Percentiles rank a stretch among this genome's conserved stretches.
phyloP scores from a whole-genome alignment of 2,113 vertebrate species.

The Psittacara wagleri region DNA sequence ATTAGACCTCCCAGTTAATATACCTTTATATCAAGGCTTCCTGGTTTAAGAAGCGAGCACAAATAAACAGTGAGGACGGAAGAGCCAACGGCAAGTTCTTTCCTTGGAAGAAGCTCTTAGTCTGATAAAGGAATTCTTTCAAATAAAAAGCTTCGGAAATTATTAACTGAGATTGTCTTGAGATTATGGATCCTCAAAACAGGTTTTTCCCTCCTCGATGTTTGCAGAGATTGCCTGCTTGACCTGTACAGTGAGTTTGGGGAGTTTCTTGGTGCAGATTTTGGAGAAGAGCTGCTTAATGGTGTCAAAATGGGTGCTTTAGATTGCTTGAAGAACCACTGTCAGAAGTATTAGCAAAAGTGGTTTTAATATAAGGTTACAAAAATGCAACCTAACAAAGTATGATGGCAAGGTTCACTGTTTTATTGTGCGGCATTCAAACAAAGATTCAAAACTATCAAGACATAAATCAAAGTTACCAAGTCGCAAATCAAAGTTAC shows the following conservation, averaged over 20 bases:
- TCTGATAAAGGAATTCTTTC: background rate
- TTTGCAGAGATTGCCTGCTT: background rate
- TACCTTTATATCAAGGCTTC: background rate
- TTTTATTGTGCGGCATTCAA: too few relatives aligned
- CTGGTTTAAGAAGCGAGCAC: background rate
- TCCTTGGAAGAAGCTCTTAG: background rate
- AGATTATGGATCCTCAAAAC: background rate
- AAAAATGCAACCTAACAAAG: background rate
- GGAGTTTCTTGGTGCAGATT: background rate
- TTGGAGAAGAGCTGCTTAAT: background rate
- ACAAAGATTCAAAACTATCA: background rate
- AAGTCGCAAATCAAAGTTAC: background rate
- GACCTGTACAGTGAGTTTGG: background rate
- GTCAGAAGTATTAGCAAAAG: background rate
- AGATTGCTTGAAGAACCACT: background rate
- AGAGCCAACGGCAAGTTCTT: background rate
- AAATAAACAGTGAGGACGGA: background rate
- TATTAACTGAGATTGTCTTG: background rate
- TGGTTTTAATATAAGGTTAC: background rate
- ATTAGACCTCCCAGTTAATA: background rate
- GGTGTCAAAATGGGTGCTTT: background rate
- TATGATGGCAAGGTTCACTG: background rate
- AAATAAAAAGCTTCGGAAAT: background rate
- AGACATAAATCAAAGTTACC: background rate
- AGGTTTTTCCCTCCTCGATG: rapidly evolving